Percentiles rank a stretch among this genome's conserved stretches.
These are phyloP conservation scores for Hycleus cichorii DNA, from an alignment of 1,140 invertebrate genomes.

Conservation along the genomic window DNA sequence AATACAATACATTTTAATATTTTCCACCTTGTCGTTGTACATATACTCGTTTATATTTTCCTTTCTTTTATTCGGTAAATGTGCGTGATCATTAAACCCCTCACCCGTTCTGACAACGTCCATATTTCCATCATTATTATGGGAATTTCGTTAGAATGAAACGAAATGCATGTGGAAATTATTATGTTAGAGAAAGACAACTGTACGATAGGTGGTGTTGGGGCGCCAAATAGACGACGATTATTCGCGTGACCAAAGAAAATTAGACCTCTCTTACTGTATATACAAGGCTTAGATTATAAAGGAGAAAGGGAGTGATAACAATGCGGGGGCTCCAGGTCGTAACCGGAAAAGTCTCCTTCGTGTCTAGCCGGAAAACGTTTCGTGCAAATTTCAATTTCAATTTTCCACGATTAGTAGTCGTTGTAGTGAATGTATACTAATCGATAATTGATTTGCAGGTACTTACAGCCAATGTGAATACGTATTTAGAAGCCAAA, in stretches of 20 bases:
- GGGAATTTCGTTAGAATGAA: neutral
- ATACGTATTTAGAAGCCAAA: conserved; percentile 72
- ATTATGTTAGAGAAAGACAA: neutral
- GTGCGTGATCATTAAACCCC: too few relatives aligned
- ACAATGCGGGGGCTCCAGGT: conserved; percentile 1
- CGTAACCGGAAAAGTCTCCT: neutral
- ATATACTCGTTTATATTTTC: too few relatives aligned
- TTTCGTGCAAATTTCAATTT: too few relatives aligned
- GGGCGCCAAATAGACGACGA: conserved; percentile 18
- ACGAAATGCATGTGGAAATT: neutral
- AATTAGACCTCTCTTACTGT: conserved; percentile 14
- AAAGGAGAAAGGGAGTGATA: conserved; percentile 11
- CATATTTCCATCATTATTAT: too few relatives aligned
- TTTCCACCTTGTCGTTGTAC: too few relatives aligned
- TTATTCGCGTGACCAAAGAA: conserved; percentile 16
- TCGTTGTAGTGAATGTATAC: neutral
- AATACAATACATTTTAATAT: too few relatives aligned
- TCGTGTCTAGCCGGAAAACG: too few relatives aligned
- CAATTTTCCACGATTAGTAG: neutral
- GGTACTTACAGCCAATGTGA: conserved; percentile 75
- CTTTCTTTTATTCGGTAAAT: too few relatives aligned
- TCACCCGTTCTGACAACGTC: too few relatives aligned
- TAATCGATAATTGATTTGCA: conserved; percentile 38
- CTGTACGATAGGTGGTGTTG: neutral
- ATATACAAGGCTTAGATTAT: conserved; percentile 9